Evolutionary conservation across 2,888 invertebrate genomes (phyloP).

Genomic region (Agrilus mali): DNA sequence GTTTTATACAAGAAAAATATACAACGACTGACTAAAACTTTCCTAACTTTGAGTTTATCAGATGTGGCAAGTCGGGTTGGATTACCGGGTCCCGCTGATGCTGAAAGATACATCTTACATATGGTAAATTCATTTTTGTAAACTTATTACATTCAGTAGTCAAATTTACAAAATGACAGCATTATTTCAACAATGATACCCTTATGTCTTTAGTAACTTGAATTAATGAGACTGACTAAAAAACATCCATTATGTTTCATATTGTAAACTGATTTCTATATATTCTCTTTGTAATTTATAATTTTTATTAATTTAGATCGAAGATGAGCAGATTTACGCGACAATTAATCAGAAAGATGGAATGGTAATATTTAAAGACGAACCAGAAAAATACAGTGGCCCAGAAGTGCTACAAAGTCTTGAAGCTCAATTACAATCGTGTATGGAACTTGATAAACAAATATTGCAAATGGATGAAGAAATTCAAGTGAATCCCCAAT

Average conservation of each 20-base stretch:
- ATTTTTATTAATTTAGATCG: constrained; percentile 51
- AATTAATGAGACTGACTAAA: no score
- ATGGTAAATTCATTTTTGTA: constrained; percentile 51
- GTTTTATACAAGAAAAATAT: constrained; percentile 94
- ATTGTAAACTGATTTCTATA: neutral
- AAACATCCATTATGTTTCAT: no score
- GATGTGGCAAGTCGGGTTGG: constrained; percentile 88
- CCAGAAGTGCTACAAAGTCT: constrained; percentile 76
- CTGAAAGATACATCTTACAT: constrained; percentile 85
- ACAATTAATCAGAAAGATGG: constrained; percentile 96
- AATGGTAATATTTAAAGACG: constrained; percentile 93
- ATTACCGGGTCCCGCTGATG: constrained; percentile 70
- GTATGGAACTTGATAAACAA: constrained; percentile 79
- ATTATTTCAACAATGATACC: neutral
- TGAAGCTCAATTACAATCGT: constrained; percentile 74
- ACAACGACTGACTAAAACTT: constrained; percentile 89
- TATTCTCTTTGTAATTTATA: neutral
- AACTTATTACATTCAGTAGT: no score
- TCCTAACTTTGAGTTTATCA: constrained; percentile 74
- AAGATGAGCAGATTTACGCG: constrained; percentile 93
- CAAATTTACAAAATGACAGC: neutral
- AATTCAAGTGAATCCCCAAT: constrained; percentile 80
- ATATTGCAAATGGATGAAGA: constrained; percentile 90
- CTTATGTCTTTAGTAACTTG: no score
- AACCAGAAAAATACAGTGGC: constrained; percentile 89